phyloP scores from a whole-genome alignment of 2,888 invertebrate genomes.

The Seladonia tumulorum region DNA sequence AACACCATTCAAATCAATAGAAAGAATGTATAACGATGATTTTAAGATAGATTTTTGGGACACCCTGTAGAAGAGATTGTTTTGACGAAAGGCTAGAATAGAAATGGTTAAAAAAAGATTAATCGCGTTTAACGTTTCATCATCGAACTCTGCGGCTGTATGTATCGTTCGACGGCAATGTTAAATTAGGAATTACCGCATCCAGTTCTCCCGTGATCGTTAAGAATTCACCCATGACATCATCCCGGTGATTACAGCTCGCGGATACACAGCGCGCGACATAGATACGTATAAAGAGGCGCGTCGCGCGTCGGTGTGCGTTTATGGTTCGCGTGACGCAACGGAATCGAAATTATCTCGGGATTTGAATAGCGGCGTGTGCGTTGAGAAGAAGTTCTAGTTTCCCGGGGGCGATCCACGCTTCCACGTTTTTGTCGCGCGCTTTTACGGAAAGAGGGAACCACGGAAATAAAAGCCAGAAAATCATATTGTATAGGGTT shows the following conservation, averaged over 20 bases:
- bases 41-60: background rate
- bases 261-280: conserved; percentile 30
- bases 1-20: no score
- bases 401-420: conserved; percentile 16
- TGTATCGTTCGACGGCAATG: background rate
- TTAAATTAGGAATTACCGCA: conserved; percentile 18
- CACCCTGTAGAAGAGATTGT: background rate
- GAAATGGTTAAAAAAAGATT: background rate
- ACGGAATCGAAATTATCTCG: conserved; percentile 54
- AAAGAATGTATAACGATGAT: background rate
- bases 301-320: conserved; percentile 13
- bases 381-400: conserved; percentile 21
- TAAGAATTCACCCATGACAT: conserved; percentile 64
- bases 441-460: conserved; percentile 17
- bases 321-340: conserved; percentile 63
- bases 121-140: background rate
- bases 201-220: conserved; percentile 46
- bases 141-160: background rate
- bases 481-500: conserved; percentile 52
- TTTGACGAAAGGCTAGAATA: background rate
- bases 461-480: conserved; percentile 49
- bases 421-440: conserved; percentile 45
- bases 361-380: conserved; percentile 4
- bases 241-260: conserved; percentile 46
- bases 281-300: conserved; percentile 24